These are phyloP conservation scores for Mesoligia furuncula DNA, from an alignment of 2,888 invertebrate genomes.

Conservation along the genomic window DNA sequence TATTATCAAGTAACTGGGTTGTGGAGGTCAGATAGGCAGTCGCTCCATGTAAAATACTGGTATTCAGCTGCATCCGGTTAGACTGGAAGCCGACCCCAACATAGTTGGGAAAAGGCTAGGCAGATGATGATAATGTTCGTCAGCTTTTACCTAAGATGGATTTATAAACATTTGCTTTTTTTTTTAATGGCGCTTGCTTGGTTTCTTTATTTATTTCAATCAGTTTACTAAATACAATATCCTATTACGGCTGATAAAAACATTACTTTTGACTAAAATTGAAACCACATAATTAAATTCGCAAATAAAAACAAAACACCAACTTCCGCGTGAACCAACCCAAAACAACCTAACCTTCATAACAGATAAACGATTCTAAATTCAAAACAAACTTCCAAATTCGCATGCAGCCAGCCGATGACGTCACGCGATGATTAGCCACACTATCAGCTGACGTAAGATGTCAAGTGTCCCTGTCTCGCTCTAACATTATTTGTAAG, in stretches of 20 bases:
- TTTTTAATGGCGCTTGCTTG: no score
- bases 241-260: not conserved
- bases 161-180: not conserved
- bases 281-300: not conserved
- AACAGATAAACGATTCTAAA: slow-evolving; percentile 33
- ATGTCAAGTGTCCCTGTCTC: slow-evolving; percentile 48
- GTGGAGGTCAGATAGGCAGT: no score
- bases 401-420: slow-evolving; percentile 46
- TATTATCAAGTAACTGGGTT: no score
- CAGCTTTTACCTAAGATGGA: not conserved
- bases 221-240: not conserved
- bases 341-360: slow-evolving; percentile 24
- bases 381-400: slow-evolving; percentile 52
- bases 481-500: slow-evolving; percentile 74
- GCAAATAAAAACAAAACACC: not conserved
- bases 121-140: no score
- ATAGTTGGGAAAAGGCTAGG: no score
- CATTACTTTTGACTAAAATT: not conserved
- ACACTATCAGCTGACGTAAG: slow-evolving; percentile 65
- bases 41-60: no score
- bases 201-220: not conserved
- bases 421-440: slow-evolving; percentile 58
- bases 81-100: no score
- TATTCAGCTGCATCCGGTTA: no score
- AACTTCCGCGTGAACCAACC: slow-evolving; percentile 22